Percentiles rank a stretch among this genome's conserved stretches.
Evolutionary conservation across 2,113 vertebrate species (phyloP).

Genomic region (Sardina pilchardus): DNA sequence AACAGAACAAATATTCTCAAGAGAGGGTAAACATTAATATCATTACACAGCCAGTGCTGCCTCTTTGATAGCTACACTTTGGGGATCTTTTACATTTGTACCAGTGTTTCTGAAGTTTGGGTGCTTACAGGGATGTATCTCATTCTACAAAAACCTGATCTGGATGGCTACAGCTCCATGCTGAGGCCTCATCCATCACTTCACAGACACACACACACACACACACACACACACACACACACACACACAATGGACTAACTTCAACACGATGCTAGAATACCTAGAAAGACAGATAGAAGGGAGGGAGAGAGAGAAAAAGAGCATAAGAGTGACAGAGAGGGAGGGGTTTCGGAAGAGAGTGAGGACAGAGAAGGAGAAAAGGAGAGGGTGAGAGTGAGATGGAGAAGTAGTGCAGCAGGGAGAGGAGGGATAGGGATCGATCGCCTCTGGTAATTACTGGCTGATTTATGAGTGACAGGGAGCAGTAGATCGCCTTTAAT

Average conservation of each 20-base stretch:
- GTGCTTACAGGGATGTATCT: neutral
- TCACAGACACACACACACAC: conserved; percentile 50
- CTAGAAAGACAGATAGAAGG: neutral
- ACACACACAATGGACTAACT: neutral
- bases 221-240: conserved; percentile 4
- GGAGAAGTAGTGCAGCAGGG: neutral
- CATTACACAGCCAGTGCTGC: neutral
- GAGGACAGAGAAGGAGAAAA: neutral
- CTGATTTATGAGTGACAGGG: conserved; percentile 54
- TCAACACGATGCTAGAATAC: neutral
- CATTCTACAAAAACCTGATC: neutral
- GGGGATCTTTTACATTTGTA: neutral
- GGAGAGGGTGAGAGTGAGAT: neutral
- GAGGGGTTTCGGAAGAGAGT: conserved; percentile 6
- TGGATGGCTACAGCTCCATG: neutral
- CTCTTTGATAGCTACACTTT: neutral
- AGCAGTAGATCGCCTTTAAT: conserved; percentile 55
- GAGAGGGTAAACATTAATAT: neutral
- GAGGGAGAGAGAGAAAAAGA: conserved; percentile 19
- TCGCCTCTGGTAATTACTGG: conserved; percentile 58
- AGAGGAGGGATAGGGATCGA: conserved; percentile 46
- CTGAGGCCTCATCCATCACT: conserved; percentile 59
- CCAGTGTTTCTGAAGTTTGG: neutral
- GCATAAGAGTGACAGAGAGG: conserved; percentile 9
- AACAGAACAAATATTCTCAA: conserved; percentile 5